Evolutionary conservation across 2,113 vertebrate genomes (phyloP).

Genomic region (Apistogramma diplotaenia): DNA sequence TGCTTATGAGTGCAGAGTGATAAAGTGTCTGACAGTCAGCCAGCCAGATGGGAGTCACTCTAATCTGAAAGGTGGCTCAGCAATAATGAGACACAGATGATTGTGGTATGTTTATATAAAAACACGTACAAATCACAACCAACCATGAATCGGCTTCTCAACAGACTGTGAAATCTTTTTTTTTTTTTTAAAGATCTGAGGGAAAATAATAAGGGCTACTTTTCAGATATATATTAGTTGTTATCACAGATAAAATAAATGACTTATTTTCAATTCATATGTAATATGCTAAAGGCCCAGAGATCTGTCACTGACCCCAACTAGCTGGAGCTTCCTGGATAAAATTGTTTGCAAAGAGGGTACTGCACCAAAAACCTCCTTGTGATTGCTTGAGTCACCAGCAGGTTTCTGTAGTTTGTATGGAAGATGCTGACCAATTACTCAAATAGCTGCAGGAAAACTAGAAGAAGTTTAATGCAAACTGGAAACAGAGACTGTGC

Average conservation of each 20-base stretch:
- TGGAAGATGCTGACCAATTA: background rate
- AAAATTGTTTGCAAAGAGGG: background rate
- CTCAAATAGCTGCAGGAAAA: too few species aligned
- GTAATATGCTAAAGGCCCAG: background rate
- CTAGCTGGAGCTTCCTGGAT: background rate
- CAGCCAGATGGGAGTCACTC: constrained; percentile 36
- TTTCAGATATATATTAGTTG: background rate
- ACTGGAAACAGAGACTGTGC: too few species aligned
- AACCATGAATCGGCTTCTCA: background rate
- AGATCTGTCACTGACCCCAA: background rate
- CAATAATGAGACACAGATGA: constrained; percentile 65
- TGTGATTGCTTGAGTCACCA: too few species aligned
- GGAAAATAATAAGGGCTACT: background rate
- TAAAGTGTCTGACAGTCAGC: constrained; percentile 30
- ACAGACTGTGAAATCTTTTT: background rate
- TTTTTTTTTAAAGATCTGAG: background rate
- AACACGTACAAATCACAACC: background rate
- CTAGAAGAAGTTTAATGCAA: too few species aligned
- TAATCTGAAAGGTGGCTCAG: constrained; percentile 37
- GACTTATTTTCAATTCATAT: background rate
- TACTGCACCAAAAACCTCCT: too few species aligned
- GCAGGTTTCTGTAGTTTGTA: background rate
- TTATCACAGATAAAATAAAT: background rate
- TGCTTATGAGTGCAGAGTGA: constrained; percentile 20
- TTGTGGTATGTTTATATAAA: background rate